phyloP scores from a whole-genome alignment of 2,888 invertebrate genomes.

The Busseola fusca region DNA sequence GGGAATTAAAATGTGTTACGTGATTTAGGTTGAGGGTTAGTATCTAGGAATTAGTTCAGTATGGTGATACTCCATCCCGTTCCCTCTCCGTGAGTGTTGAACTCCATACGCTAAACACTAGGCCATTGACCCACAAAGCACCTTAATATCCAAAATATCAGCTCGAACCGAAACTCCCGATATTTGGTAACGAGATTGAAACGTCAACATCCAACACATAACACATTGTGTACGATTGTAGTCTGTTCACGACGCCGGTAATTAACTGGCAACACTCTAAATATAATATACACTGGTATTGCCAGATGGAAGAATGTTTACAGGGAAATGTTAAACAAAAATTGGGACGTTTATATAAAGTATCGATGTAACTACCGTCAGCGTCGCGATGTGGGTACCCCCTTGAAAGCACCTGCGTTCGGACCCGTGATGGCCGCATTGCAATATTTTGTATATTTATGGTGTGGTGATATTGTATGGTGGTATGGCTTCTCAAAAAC shows the following conservation, averaged over 20 bases:
- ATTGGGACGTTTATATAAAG: not conserved
- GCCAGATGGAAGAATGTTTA: slow-evolving; percentile 36
- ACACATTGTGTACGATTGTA: slow-evolving; percentile 32
- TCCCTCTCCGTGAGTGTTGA: not conserved
- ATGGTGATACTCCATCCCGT: not conserved
- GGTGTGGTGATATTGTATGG: too few species aligned
- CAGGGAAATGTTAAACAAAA: not conserved
- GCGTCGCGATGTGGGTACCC: too few species aligned
- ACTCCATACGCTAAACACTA: slow-evolving; percentile 2
- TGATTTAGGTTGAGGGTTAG: not conserved
- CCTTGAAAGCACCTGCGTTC: too few species aligned
- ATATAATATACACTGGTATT: slow-evolving; percentile 33
- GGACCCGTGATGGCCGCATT: too few species aligned
- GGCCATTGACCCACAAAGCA: slow-evolving; percentile 10
- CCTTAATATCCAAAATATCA: slow-evolving; percentile 20
- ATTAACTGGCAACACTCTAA: slow-evolving; percentile 62
- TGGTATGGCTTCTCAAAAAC: too few species aligned
- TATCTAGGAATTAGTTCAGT: not conserved
- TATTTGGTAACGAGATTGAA: slow-evolving; percentile 46
- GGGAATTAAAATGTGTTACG: too few species aligned
- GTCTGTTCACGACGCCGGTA: slow-evolving; percentile 49
- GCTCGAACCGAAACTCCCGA: not conserved
- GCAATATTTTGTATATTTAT: too few species aligned
- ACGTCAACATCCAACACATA: slow-evolving; percentile 29
- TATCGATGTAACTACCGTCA: too few species aligned